phyloP scores from a whole-genome alignment of 2,888 invertebrate species.

The Conomelus anceps region DNA sequence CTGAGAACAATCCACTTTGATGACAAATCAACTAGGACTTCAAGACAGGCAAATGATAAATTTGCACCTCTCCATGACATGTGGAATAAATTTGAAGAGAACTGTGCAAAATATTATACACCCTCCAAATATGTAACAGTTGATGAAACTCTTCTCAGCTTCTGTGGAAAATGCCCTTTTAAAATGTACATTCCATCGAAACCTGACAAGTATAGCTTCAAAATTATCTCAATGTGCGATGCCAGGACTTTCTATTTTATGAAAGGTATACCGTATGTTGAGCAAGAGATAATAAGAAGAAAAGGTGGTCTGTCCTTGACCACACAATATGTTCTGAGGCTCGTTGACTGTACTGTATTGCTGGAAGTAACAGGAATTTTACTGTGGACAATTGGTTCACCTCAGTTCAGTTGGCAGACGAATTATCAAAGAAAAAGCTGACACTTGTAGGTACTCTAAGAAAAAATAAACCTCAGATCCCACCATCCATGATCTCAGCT shows the following conservation, averaged over 20 bases:
- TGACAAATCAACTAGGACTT: background rate
- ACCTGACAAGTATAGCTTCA: background rate
- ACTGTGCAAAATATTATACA: background rate
- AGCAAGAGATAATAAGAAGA: constrained; percentile 14
- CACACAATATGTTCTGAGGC: constrained; percentile 9
- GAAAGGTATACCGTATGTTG: background rate
- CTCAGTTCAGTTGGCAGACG: background rate
- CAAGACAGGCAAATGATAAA: background rate
- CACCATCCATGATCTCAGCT: background rate
- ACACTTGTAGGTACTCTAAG: background rate
- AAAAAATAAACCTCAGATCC: background rate
- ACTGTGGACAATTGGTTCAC: background rate
- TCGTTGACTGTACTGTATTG: too few relatives aligned
- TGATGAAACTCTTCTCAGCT: background rate
- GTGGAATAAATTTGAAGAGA: background rate
- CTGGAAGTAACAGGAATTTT: background rate
- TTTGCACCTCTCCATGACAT: background rate
- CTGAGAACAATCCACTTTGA: background rate
- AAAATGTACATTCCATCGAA: background rate
- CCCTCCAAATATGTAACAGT: background rate
- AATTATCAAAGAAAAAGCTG: background rate
- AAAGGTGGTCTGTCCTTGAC: constrained; percentile 1
- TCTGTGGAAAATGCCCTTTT: background rate
- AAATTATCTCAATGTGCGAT: background rate
- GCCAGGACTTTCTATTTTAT: background rate